These are phyloP conservation scores for Drosophila mimetica DNA, from an alignment of 2,888 invertebrate species.

Conservation along the genomic window DNA sequence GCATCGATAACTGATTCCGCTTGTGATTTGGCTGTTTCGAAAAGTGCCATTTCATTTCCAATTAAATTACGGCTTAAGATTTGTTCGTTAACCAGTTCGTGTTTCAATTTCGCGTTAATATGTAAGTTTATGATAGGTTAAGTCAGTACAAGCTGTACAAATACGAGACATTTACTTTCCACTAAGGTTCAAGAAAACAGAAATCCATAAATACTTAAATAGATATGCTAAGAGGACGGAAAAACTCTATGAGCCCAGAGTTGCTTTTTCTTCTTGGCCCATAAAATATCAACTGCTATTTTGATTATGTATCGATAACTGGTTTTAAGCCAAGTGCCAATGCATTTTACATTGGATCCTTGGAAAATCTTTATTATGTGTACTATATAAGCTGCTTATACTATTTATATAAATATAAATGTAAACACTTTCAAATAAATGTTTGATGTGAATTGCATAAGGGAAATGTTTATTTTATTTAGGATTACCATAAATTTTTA, in stretches of 20 bases:
- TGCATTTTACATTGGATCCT: conserved; percentile 30
- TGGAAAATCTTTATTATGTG: conserved; percentile 1
- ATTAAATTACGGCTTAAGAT: conserved; percentile 17
- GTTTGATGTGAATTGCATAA: conserved; percentile 61
- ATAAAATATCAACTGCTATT: not conserved
- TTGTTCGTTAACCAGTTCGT: conserved; percentile 28
- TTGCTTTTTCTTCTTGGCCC: conserved; percentile 16
- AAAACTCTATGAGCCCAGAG: conserved; percentile 34
- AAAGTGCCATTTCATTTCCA: conserved; percentile 43
- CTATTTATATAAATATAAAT: conserved; percentile 34
- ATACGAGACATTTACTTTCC: conserved; percentile 40
- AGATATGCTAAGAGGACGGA: conserved; percentile 16
- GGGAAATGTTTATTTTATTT: not conserved
- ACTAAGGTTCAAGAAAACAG: not conserved
- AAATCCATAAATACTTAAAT: conserved; percentile 5
- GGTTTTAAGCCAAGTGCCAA: conserved; percentile 12
- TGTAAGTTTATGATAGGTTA: conserved; percentile 24
- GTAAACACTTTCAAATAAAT: conserved; percentile 49
- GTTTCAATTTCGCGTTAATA: conserved; percentile 17
- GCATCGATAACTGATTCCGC: conserved; percentile 11
- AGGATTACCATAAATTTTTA: conserved; percentile 5
- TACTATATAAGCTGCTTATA: conserved; percentile 16
- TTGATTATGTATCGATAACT: conserved; percentile 13
- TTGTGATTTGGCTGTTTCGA: conserved; percentile 41
- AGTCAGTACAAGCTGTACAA: conserved; percentile 8